Evolutionary conservation across 1,140 invertebrate genomes (phyloP).

Genomic region (Drosophila lini): DNA sequence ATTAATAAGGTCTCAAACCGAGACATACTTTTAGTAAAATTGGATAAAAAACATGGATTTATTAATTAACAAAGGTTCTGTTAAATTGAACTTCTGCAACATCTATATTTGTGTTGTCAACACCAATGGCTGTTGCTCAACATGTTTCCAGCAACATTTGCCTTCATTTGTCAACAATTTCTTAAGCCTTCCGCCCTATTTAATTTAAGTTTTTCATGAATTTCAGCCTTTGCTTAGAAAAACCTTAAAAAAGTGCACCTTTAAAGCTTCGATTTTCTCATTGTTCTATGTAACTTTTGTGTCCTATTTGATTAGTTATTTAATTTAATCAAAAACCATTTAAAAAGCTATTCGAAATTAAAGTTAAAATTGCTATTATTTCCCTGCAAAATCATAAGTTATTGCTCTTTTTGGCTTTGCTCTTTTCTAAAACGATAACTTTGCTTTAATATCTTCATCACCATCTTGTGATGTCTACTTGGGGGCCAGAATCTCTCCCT

Average conservation of each 20-base stretch:
- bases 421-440: background rate
- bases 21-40: too few species aligned
- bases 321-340: background rate
- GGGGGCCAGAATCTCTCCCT: background rate
- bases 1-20: background rate
- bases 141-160: background rate
- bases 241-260: background rate
- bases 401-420: background rate
- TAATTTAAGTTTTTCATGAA: too few species aligned
- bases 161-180: background rate
- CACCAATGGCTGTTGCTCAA: background rate
- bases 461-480: background rate
- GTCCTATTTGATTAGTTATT: accelerated
- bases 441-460: slow-evolving; percentile 12
- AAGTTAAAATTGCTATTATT: too few species aligned
- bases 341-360: too few species aligned
- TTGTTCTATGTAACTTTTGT: background rate
- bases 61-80: background rate
- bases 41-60: too few species aligned
- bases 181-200: background rate
- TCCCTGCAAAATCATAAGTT: too few species aligned
- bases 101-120: background rate
- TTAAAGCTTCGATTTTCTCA: too few species aligned
- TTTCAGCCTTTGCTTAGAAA: too few species aligned
- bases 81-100: background rate